These are phyloP conservation scores for Aphis craccivora DNA, from an alignment of 1,140 invertebrate species.

Conservation along the genomic window DNA sequence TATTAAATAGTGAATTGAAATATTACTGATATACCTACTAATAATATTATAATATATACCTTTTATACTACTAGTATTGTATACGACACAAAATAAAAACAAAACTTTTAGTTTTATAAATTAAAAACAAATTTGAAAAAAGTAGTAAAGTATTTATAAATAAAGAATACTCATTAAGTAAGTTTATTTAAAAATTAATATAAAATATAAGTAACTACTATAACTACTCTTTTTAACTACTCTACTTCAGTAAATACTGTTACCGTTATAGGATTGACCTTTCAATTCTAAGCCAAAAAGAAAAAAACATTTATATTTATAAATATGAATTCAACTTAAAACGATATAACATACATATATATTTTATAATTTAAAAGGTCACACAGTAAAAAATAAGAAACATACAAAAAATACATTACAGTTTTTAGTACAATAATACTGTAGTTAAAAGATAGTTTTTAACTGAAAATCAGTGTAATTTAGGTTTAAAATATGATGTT, in stretches of 20 bases:
- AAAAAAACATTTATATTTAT: not conserved
- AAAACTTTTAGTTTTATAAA: not conserved
- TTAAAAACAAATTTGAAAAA: not conserved
- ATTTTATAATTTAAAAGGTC: constrained; percentile 1
- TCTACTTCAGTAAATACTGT: not conserved
- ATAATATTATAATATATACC: no score
- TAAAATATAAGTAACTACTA: not conserved
- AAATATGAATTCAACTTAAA: not conserved
- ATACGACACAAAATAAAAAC: not conserved
- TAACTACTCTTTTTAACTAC: not conserved
- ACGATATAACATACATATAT: not conserved
- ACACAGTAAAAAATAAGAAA: not conserved
- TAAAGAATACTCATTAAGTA: not conserved
- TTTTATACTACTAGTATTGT: not conserved
- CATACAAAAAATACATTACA: not conserved
- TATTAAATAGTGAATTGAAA: not conserved
- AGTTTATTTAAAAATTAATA: not conserved
- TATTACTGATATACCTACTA: not conserved
- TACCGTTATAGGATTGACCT: not conserved
- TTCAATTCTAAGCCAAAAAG: not conserved
- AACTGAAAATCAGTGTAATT: not conserved
- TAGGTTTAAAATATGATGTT: not conserved
- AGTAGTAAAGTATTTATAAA: not conserved
- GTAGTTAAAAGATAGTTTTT: not conserved
- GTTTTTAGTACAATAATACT: not conserved